These are phyloP conservation scores for Girardinichthys multiradiatus DNA, from an alignment of 2,113 vertebrate genomes.

Conservation along the genomic window DNA sequence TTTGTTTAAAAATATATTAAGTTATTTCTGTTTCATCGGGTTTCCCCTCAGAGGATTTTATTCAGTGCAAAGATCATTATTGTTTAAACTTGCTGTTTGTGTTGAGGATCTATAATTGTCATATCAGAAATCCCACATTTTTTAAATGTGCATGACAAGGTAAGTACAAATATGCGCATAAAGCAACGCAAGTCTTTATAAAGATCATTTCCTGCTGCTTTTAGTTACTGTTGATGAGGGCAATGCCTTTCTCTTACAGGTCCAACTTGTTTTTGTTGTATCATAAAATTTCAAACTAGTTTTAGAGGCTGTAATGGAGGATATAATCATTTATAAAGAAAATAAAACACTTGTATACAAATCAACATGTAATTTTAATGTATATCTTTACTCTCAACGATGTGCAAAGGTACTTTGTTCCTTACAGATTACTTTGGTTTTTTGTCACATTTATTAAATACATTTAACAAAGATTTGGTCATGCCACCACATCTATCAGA, in stretches of 20 bases:
- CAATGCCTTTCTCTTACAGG: conserved; percentile 29
- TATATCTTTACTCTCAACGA: neutral
- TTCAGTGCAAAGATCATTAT: conserved; percentile 6
- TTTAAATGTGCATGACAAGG: conserved; percentile 11
- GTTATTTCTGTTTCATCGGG: conserved; percentile 67
- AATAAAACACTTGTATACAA: conserved; percentile 63
- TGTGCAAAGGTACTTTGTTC: neutral
- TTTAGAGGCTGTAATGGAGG: conserved; percentile 49
- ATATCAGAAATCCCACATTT: conserved; percentile 8
- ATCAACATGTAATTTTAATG: conserved; percentile 2
- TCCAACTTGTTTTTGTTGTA: conserved; percentile 1
- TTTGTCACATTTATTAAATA: too few species aligned
- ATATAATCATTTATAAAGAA: conserved; percentile 57
- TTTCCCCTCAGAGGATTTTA: conserved; percentile 17
- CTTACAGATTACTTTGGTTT: too few species aligned
- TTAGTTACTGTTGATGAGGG: conserved; percentile 49
- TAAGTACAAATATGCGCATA: neutral
- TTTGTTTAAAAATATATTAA: conserved; percentile 68
- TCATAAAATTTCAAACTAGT: conserved; percentile 49
- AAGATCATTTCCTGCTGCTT: conserved; percentile 57
- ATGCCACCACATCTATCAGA: too few species aligned
- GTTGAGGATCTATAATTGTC: conserved; percentile 13
- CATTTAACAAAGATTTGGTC: too few species aligned
- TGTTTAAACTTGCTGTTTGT: conserved; percentile 26
- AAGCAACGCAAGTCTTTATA: conserved; percentile 8